Base-by-base conservation (phyloP, 2,113 vertebrate genomes). In the Pagrus major region DNA sequence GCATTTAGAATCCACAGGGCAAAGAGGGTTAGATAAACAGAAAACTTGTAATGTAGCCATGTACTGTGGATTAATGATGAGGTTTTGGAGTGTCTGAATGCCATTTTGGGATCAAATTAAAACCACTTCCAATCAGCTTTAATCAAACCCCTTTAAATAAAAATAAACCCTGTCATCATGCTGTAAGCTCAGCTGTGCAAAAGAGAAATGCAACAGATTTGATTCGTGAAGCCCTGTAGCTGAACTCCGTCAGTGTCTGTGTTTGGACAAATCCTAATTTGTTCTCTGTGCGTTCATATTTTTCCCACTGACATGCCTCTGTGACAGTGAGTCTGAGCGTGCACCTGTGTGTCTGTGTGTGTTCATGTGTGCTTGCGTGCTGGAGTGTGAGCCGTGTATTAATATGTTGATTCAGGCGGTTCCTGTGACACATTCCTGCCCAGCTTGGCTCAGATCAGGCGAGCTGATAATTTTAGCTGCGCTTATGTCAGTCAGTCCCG, bases 371-470 rank as follows among this genome's bases (percentile, higher is more conserved):
- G 54, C 29, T 46, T 59, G 46, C 31, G 6, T 77, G 76, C 55
- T 20, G 25, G 51, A 64, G 73, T 31, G 70, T 63, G 73, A 88
- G 81, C 64, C 3, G 52, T 83, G 81, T 64, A 69, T 65, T 86
- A 71, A 83, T 86, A 51, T 88, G 91, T 86, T 86, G 83, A 88
- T 51, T 64, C 85, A 90, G 80, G 71, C 77, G 11, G 80, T 81
- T 89, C 83, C 83, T 88, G 52, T 81, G 81, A 81, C 86, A 90
- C 78, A 77, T 87, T 90, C 83, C 70, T 72, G 68, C 58, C 61
- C 80, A 33, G 89, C 87, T 77, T 67, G 69, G 73, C 83, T 89
- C 76, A 68, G 78, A 85, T 89, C 73, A 31, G 85, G 51, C 59
- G 4, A 25, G 65, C 71, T 67, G 83, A 88, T 90, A 59, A 86